A percentile compares a stretch with the other conserved stretches of the same genome.
These are phyloP conservation scores for Pangasius djambal DNA, from an alignment of 2,797 vertebrate genomes.

Conservation along the genomic window DNA sequence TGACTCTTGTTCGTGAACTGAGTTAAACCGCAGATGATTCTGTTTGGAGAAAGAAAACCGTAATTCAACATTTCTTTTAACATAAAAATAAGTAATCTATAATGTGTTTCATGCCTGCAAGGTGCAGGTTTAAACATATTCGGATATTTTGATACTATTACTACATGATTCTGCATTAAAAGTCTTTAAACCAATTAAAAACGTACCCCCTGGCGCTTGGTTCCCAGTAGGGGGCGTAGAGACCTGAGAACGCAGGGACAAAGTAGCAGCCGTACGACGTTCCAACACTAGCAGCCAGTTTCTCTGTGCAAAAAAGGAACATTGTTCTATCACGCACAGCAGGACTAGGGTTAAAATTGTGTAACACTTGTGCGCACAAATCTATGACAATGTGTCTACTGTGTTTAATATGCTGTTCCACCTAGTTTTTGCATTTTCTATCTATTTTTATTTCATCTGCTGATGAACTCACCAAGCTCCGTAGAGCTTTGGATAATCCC, in stretches of 20 bases:
- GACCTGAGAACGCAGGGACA: slow-evolving; percentile 95
- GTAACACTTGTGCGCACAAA: neutral
- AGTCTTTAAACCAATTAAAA: neutral
- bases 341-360: neutral
- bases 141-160: neutral
- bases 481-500: slow-evolving; percentile 84
- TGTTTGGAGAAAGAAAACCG: slow-evolving; percentile 62
- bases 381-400: neutral
- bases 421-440: neutral
- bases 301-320: slow-evolving; percentile 72
- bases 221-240: slow-evolving; percentile 98
- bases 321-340: neutral
- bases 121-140: neutral
- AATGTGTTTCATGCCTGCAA: neutral
- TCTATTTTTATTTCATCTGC: neutral
- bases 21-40: slow-evolving; percentile 96
- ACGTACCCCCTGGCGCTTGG: slow-evolving; percentile 93
- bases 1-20: slow-evolving; percentile 98
- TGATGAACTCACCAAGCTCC: slow-evolving; percentile 84
- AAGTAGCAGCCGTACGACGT: slow-evolving; percentile 98
- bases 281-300: slow-evolving; percentile 88
- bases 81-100: neutral
- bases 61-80: neutral
- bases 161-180: neutral
- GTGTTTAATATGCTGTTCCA: neutral